Percentiles rank a stretch among this genome's conserved stretches.
These are phyloP conservation scores for Cephonodes hylas DNA, from an alignment of 2,888 invertebrate species.

Conservation along the genomic window DNA sequence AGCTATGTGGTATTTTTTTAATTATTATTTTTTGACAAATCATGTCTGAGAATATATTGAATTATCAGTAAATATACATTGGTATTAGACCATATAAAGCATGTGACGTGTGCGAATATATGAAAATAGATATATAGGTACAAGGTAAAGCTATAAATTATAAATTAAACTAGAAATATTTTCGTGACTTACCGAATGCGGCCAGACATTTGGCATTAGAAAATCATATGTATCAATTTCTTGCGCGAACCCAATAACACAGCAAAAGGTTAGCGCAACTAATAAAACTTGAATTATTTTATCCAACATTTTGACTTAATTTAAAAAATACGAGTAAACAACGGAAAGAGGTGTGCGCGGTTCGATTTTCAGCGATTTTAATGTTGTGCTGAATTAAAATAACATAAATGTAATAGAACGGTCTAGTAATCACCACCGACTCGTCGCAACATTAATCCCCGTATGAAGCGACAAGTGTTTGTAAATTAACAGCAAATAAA, in stretches of 20 bases:
- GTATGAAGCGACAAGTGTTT: slow-evolving; percentile 50
- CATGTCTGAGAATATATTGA: too few relatives aligned
- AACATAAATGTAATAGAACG: background rate
- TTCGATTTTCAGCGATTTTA: background rate
- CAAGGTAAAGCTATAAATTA: background rate
- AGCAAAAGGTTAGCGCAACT: slow-evolving; percentile 34
- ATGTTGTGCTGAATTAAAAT: background rate
- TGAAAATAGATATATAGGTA: background rate
- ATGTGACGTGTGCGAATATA: background rate
- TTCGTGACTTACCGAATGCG: slow-evolving; percentile 85
- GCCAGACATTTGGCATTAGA: slow-evolving; percentile 91
- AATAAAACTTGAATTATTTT: slow-evolving; percentile 23
- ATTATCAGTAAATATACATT: too few relatives aligned
- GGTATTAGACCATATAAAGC: too few relatives aligned
- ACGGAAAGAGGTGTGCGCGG: background rate
- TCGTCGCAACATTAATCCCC: slow-evolving; percentile 26
- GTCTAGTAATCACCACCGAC: background rate
- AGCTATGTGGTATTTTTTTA: too few relatives aligned
- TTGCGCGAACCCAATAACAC: slow-evolving; percentile 37
- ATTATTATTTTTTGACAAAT: too few relatives aligned
- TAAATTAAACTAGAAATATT: background rate
- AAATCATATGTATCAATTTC: slow-evolving; percentile 83
- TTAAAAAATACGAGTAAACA: background rate
- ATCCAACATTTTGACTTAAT: background rate
- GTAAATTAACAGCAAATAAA: slow-evolving; percentile 46